Evolutionary conservation across 2,113 vertebrate genomes (phyloP), one percentile per base, ranked within the genome.

Genomic region (Antigone vipio): DNA sequence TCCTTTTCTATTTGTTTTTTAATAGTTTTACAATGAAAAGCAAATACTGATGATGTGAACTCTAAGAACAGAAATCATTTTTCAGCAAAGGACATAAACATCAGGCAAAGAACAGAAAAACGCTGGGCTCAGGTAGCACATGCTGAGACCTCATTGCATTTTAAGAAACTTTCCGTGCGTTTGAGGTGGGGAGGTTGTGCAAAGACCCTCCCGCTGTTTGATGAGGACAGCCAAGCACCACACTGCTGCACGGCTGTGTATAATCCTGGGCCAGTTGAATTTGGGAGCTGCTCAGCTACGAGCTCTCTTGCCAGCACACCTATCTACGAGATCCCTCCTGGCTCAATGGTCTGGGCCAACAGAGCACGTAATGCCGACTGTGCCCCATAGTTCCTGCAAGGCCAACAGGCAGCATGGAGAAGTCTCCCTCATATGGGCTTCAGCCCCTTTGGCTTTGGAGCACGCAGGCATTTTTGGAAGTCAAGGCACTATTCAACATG

Each of bases 1-100:
- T 45, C 30, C n/a, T 74, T 74, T 83, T 59, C 5, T 52, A 27
- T 38, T 75, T 67, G 45, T 21, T 88, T 73, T 69, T 27, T 32
- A 84, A 45, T 32, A 64, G 58, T 85, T 92, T 42, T 56, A 68
- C 50, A 93, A 88, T 90, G 72, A 90, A 76, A 92, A 62, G 74
- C 72, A 93, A 93, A 93, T 82, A 92, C 29, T 73, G 77, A 79
- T 56, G 40, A 75, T 24, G 53, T 0, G 3, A 64, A 81, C 35
- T n/a, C 71, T 45, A 58, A 89, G 94, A 94, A 64, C 12, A 82
- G 49, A 50, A 83, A 85, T 55, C 0, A 30, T 58, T 88, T 88
- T 53, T 40, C 62, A 89, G 64, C 29, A 30, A n/a, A 91, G 21
- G 38, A 82, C 35, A 19, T 15, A 64, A 87, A 75, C n/a, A 40